Evolutionary conservation across 2,888 invertebrate genomes (phyloP), one percentile per base, ranked within the genome.

Genomic region (Cephalotes varians): DNA sequence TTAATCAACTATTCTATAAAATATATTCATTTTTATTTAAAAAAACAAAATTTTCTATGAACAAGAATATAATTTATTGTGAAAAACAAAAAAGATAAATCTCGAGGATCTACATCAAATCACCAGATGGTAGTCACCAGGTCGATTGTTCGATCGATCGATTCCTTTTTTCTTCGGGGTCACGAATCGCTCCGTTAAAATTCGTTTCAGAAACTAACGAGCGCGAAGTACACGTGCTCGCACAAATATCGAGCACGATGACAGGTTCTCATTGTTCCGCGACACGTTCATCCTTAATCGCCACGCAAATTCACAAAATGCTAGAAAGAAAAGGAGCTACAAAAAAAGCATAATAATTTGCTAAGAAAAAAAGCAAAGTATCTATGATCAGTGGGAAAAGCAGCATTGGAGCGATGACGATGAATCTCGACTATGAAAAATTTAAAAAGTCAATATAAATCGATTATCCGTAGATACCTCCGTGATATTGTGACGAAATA

Each of bases 381-480:
- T 71, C 44, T 25, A 34, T 21, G 37, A n/a, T n/a, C n/a, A n/a
- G 7, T 49, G 73, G 28, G 10, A 76, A 67, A 56, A 65, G 28
- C n/a, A 77, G 67, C 62, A 34, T 62, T 73, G 40, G 15, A 28
- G 31, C 25, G 49, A 71, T 79, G 67, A 51, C 3, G 71, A 40
- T 18, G 71, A 67, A 60, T 81, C 62, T 56, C n/a, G 79, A 82
- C 56, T 56, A 49, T 71, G 49, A 65, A 83, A 80, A 86, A 88
- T 87, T 84, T 80, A 47, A 58, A 82, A 84, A 88, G 76, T 86
- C 84, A 86, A 89, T 91, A 87, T 86, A 89, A 89, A 91, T 91
- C 88, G 89, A 90, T 91, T 91, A 90, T 90, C 87, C 86, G 82
- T 88, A 87, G 85, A 85, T 90, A 88, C 44, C n/a, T 31, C 84